phyloP scores from a whole-genome alignment of 2,113 vertebrate genomes.

The Anhinga anhinga region DNA sequence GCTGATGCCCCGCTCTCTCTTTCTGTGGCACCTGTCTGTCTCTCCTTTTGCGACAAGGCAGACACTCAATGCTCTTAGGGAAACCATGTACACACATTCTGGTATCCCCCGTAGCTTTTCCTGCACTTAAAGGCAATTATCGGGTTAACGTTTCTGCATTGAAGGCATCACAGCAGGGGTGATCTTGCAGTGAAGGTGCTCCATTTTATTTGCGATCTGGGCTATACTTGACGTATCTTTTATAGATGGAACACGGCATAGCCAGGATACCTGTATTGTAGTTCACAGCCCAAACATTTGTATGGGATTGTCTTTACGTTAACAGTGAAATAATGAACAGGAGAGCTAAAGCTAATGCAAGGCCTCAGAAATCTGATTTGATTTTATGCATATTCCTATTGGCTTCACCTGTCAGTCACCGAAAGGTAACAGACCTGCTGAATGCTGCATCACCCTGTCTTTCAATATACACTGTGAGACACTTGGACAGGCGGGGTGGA shows the following conservation, averaged over 20 bases:
- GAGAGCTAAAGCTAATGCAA: not conserved
- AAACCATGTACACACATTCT: not conserved
- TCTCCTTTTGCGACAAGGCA: not conserved
- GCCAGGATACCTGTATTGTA: not conserved
- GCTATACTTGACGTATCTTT: rapidly evolving
- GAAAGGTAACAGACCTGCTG: not conserved
- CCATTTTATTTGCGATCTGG: not conserved
- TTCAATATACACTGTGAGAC: not conserved
- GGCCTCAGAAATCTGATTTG: not conserved
- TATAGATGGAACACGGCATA: not conserved
- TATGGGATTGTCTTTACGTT: not conserved
- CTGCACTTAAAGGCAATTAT: not conserved
- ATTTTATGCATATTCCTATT: not conserved
- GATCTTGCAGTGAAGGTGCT: not conserved
- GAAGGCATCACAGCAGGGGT: not conserved
- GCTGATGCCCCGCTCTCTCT: not conserved
- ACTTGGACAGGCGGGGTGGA: not conserved
- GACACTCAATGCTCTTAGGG: rapidly evolving
- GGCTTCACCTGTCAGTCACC: not conserved
- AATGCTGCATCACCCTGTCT: not conserved
- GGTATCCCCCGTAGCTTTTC: not conserved
- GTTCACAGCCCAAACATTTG: not conserved
- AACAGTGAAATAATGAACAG: not conserved
- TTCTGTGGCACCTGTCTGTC: not conserved
- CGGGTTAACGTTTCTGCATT: not conserved